Evolutionary conservation across 2,888 invertebrate species (phyloP), one percentile per base, ranked within the genome.

Genomic region (Nasonia oneida): DNA sequence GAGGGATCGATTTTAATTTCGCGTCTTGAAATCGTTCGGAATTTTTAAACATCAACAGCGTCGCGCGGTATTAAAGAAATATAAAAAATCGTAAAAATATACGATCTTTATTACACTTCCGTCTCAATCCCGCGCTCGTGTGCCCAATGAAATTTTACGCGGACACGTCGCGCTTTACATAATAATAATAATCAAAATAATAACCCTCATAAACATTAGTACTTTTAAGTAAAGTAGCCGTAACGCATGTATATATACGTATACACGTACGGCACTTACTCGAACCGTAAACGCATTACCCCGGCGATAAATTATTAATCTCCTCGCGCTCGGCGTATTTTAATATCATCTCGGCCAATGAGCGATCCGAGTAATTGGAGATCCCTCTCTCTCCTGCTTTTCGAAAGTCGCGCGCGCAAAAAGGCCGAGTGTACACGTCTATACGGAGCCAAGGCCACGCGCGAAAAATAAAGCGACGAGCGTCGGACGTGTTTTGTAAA

Each of bases 281-380:
- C 61, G 67, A 75, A 81, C 39, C 64, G 50, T 74, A 81, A 81
- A 67, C 29, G 64, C 75, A 75, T 75, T 75, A 67, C 33, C 23
- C 23, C 53, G 23, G 50, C 76, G 2, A 76, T 82, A 76, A 75
- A 82, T 82, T 82, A 76, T 82, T 76, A 82, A 82, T 82, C 76
- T 76, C 47, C 70, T 67, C 47, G 73, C 67, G 67, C 67, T n/a
- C 57, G 57, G 57, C 57, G n/a, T 61, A 73, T 79, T 50, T 74
- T 73, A 73, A 78, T 74, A 79, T 64, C 73, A 71, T 74, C 42
- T 33, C 71, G 39, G 39, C 81, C 81, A 81, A 47, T 47, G 81
- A 64, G 74, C 29, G 74, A 71, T 83, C 70, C 37, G 57, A 61
- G 14, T 82, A 82, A 53, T 70, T 61, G 23, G 57, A 67, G 33